Base-by-base conservation (phyloP, 2,113 vertebrate genomes). In the Ctenodactylus gundi region DNA sequence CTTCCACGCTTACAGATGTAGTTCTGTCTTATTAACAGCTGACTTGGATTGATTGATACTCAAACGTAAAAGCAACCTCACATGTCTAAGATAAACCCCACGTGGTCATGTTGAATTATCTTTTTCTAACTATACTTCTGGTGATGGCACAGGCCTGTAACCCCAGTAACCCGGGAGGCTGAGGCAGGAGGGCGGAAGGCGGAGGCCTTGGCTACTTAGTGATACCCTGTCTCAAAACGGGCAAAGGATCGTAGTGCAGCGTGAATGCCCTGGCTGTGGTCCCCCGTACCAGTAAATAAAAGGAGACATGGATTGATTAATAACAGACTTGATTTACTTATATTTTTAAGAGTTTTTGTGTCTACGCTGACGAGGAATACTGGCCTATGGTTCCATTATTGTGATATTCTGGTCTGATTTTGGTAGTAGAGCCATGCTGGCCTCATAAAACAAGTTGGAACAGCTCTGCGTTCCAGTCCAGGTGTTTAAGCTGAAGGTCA, bases 261-360 rank as follows among this genome's bases (percentile, higher is more conserved):
- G n/a, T n/a, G n/a, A n/a, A n/a, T n/a, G n/a, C n/a, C n/a, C n/a
- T n/a, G n/a, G n/a, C n/a, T n/a, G n/a, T n/a, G n/a, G n/a, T n/a
- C n/a, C n/a, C n/a, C n/a, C n/a, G n/a, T n/a, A n/a, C n/a, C n/a
- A n/a, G n/a, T n/a, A n/a, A n/a, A n/a, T n/a, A n/a, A n/a, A n/a
- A n/a, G n/a, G n/a, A n/a, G n/a, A n/a, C n/a, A n/a, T n/a, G n/a
- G n/a, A n/a, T n/a, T n/a, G n/a, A n/a, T n/a, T n/a, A n/a, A n/a
- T n/a, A n/a, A n/a, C n/a, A n/a, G 31, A 75, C 49, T 91, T 73
- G 9, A 67, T 41, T 65, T 46, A 34, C 44, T 46, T 20, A 84
- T 60, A 68, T 75, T 65, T 88, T 34, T n/a, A 85, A 87, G 36
- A 49, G 49, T 68, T 62, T 96, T 88, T 77, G 67, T 76, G 36